phyloP scores from a whole-genome alignment of 2,888 invertebrate genomes.

The Apoda limacodes region DNA sequence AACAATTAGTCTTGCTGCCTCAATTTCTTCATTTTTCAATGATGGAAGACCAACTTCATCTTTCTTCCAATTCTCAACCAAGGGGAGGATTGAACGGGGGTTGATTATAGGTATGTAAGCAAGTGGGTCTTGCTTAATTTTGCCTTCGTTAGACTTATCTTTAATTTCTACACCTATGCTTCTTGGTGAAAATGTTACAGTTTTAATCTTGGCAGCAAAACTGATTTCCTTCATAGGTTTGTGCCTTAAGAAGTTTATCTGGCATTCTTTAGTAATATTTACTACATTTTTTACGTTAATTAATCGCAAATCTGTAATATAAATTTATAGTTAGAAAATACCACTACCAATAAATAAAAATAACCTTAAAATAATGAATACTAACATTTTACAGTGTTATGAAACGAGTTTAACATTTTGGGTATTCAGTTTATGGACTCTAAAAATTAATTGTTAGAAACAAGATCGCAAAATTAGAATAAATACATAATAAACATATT shows the following conservation, averaged over 20 bases:
- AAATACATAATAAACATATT: no score
- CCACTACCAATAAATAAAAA: conserved; percentile 11
- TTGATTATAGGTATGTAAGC: conserved; percentile 53
- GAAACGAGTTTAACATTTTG: conserved; percentile 45
- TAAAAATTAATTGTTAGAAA: no score
- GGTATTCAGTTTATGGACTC: no score
- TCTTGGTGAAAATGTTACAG: conserved; percentile 39
- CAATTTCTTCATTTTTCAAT: conserved; percentile 67
- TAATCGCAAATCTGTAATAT: conserved; percentile 45
- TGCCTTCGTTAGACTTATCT: conserved; percentile 28
- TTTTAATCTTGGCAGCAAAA: conserved; percentile 25
- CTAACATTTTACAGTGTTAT: conserved; percentile 52
- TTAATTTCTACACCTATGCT: conserved; percentile 43
- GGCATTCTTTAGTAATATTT: conserved; percentile 39
- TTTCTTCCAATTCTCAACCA: conserved; percentile 49
- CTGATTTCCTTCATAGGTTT: conserved; percentile 23
- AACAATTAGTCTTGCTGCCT: conserved; percentile 79
- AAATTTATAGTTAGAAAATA: conserved; percentile 11
- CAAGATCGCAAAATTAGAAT: no score
- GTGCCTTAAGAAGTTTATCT: conserved; percentile 22
- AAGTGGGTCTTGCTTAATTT: conserved; percentile 43
- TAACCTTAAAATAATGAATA: conserved; percentile 38
- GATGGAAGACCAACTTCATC: conserved; percentile 63
- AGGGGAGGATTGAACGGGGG: conserved; percentile 51
- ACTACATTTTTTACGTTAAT: conserved; percentile 44